These are phyloP conservation scores for Sebastiscus albofasciatus DNA, from an alignment of 2,797 vertebrate species.

Conservation along the genomic window DNA sequence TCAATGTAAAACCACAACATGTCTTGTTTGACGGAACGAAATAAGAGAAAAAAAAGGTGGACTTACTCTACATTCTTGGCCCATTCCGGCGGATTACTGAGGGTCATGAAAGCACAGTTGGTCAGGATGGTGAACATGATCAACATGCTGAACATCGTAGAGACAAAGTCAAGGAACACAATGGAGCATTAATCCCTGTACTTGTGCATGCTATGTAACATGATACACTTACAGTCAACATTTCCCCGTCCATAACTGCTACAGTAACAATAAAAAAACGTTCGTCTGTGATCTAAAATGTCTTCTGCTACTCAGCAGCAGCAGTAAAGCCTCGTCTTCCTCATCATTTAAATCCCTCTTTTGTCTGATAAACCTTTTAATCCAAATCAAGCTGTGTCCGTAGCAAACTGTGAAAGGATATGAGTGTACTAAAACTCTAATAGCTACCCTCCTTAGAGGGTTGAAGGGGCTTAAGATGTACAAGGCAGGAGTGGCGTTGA, in stretches of 20 bases:
- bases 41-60: neutral
- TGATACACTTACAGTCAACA: neutral
- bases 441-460: slow-evolving; percentile 94
- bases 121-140: slow-evolving; percentile 99
- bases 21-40: neutral
- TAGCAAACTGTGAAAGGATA: slow-evolving; percentile 89
- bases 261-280: neutral
- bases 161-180: slow-evolving; percentile 63
- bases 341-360: slow-evolving; percentile 20
- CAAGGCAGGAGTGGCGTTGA: slow-evolving; percentile 98
- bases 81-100: slow-evolving; percentile 96
- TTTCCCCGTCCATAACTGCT: neutral
- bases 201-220: neutral
- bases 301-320: neutral
- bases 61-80: slow-evolving; percentile 99
- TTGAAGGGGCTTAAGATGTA: slow-evolving; percentile 98
- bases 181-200: neutral
- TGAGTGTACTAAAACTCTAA: slow-evolving; percentile 99
- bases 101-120: slow-evolving; percentile 99
- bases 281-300: neutral
- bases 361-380: slow-evolving; percentile 51
- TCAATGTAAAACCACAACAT: neutral
- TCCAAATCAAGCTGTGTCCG: slow-evolving; percentile 31
- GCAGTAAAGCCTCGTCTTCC: neutral
- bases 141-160: slow-evolving; percentile 97